phyloP scores from a whole-genome alignment of 2,113 vertebrate species.

The Anguilla japonica region DNA sequence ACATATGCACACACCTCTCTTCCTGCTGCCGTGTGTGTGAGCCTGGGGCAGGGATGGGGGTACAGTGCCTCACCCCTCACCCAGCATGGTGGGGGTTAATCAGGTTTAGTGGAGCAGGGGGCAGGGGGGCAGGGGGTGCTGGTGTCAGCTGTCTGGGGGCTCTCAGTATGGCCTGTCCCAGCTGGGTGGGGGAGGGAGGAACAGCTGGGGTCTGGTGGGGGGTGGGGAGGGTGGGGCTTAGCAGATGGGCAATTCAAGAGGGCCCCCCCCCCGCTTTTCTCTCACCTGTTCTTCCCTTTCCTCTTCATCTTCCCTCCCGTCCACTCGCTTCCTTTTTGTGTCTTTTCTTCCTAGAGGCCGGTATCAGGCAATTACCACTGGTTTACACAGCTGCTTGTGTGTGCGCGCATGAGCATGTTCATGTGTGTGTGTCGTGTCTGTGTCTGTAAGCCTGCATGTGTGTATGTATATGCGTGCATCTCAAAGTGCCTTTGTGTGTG shows the following conservation, averaged over 20 bases:
- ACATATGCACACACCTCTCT: neutral
- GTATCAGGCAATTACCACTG: constrained; percentile 67
- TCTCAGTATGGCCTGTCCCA: neutral
- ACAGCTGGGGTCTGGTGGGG: constrained; percentile 64
- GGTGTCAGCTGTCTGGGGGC: constrained; percentile 70
- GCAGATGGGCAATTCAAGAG: constrained; percentile 65
- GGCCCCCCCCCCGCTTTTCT: neutral
- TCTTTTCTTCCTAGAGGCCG: constrained; percentile 53
- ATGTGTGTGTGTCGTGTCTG: no score
- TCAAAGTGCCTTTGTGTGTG: constrained; percentile 58
- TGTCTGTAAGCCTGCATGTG: no score
- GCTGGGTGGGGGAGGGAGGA: constrained; percentile 48
- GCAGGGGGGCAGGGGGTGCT: constrained; percentile 61
- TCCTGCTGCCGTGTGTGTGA: neutral
- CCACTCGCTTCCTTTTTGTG: constrained; percentile 8
- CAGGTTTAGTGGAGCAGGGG: constrained; percentile 53
- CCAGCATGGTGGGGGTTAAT: constrained; percentile 56
- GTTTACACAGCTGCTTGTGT: constrained; percentile 53
- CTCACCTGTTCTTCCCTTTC: neutral
- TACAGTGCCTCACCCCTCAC: neutral
- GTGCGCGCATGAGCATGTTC: no score
- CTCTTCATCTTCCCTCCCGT: constrained; percentile 18
- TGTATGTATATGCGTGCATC: constrained; percentile 42
- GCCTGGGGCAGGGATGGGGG: neutral
- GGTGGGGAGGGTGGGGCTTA: constrained; percentile 43